Evolutionary conservation across 2,888 invertebrate genomes (phyloP), one percentile per base, ranked within the genome.

Genomic region (Netelia fuscicornis): DNA sequence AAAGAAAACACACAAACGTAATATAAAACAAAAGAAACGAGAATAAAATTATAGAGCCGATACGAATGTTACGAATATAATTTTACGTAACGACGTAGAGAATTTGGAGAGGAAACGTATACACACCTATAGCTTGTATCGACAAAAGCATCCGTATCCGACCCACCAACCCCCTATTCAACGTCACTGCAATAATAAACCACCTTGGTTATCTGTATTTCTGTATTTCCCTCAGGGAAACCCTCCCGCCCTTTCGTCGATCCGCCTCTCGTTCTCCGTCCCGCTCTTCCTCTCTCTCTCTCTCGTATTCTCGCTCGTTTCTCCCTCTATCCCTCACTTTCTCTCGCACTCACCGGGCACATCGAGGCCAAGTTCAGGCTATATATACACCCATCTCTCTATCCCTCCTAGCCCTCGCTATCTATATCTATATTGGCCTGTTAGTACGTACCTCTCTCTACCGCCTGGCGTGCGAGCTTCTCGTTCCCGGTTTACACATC

Each of bases 311-410:
- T 71, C 79, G 64, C 79, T 65, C 75, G 42, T 82, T 82, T 60
- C 82, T 80, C 17, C 82, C 82, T 67, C 71, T 37, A 76, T 78
- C 81, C 79, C 79, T 81, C 86, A 82, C 81, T 84, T 84, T 83
- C 87, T 87, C 86, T 83, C 83, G 90, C 89, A 90, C 91, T 81
- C 91, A 90, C 90, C 91, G 90, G 90, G 91, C 91, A 86, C 88
- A 93, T 93, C 91, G 93, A 91, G 93, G 93, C 93, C 93, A 93
- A 93, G 93, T 93, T 93, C 93, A 93, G 87, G 88, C 91, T 91
- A 90, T 91, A 89, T 91, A 91, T 91, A 88, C 52, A 44, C 71
- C 20, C 37, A 67, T 30, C 25, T 76, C 44, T 68, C 68, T 81
- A 65, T 67, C 75, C 75, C 13, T 44, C 20, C 56, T 37, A 20